A percentile compares a stretch with the other conserved stretches of the same genome.
phyloP scores from a whole-genome alignment of 2,113 vertebrate genomes.

The Sylvilagus bachmani region DNA sequence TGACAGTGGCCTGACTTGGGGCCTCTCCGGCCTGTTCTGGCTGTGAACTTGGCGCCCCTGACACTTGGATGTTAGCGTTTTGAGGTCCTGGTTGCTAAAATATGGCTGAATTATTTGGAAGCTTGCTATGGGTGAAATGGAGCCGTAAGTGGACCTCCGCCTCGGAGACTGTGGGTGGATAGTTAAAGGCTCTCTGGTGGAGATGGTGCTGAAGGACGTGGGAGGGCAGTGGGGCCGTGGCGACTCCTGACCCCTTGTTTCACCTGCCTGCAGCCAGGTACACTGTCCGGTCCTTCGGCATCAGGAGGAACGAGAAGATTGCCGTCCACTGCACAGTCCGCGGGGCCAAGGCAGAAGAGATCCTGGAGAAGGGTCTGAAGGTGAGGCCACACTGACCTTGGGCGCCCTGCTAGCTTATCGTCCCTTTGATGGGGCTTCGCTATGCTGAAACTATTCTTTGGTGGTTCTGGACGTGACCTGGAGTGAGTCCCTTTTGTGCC shows the following conservation, averaged over 20 bases:
- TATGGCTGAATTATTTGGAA: not conserved
- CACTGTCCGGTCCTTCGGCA: conserved; percentile 98
- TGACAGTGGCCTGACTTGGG: not conserved
- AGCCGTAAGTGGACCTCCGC: not conserved
- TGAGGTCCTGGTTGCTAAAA: not conserved
- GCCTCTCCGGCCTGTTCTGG: not conserved
- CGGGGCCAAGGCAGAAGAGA: conserved; percentile 98
- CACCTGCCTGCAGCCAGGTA: conserved; percentile 92
- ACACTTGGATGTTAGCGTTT: not conserved
- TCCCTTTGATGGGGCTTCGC: not conserved
- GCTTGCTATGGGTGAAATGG: not conserved
- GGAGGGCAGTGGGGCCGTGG: fast-evolving
- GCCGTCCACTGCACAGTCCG: conserved; percentile 99
- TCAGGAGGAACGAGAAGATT: conserved; percentile 99
- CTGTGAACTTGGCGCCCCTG: not conserved
- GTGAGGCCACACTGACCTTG: conserved; percentile 73
- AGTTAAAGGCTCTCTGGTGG: not conserved
- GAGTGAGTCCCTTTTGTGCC: not conserved
- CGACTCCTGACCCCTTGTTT: not conserved
- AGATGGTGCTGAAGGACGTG: not conserved
- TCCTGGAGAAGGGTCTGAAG: conserved; percentile 97
- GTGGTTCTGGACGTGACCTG: not conserved
- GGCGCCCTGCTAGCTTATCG: not conserved
- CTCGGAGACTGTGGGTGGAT: not conserved
- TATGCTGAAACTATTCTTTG: no score